Evolutionary conservation across 2,797 vertebrate genomes (phyloP).

Genomic region (Gouania willdenowi): DNA sequence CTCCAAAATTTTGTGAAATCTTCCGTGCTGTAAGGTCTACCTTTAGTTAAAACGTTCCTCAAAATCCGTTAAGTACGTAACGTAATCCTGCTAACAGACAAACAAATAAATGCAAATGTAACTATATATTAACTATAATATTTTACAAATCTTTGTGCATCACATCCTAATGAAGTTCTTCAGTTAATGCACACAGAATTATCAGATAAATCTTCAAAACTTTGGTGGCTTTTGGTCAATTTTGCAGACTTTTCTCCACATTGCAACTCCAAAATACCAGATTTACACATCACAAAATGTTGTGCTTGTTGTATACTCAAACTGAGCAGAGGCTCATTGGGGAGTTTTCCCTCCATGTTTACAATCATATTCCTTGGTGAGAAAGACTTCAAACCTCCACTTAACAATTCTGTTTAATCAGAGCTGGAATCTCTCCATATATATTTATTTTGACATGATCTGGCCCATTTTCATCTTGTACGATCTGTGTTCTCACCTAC

Average conservation of each 20-base stretch:
- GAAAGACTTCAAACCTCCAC: slow-evolving; percentile 78
- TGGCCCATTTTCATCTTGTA: slow-evolving; percentile 70
- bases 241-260: slow-evolving; percentile 28
- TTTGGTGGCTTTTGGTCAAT: slow-evolving; percentile 48
- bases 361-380: slow-evolving; percentile 81
- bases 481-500: slow-evolving; percentile 71
- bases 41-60: too few species aligned
- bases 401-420: slow-evolving; percentile 85
- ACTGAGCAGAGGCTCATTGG: slow-evolving; percentile 52
- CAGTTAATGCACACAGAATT: not conserved
- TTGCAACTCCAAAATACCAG: slow-evolving; percentile 47
- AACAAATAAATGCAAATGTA: not conserved
- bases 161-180: not conserved
- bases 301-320: slow-evolving; percentile 62
- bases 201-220: slow-evolving; percentile 21
- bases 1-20: too few species aligned
- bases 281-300: slow-evolving; percentile 72
- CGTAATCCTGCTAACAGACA: too few species aligned
- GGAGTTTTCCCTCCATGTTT: slow-evolving; percentile 77
- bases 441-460: slow-evolving; percentile 80
- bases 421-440: slow-evolving; percentile 75
- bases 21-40: too few species aligned
- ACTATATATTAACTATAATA: not conserved
- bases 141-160: not conserved
- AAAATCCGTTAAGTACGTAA: too few species aligned